These are phyloP conservation scores for Lottia scabra DNA, from an alignment of 2,888 invertebrate species.

Conservation along the genomic window DNA sequence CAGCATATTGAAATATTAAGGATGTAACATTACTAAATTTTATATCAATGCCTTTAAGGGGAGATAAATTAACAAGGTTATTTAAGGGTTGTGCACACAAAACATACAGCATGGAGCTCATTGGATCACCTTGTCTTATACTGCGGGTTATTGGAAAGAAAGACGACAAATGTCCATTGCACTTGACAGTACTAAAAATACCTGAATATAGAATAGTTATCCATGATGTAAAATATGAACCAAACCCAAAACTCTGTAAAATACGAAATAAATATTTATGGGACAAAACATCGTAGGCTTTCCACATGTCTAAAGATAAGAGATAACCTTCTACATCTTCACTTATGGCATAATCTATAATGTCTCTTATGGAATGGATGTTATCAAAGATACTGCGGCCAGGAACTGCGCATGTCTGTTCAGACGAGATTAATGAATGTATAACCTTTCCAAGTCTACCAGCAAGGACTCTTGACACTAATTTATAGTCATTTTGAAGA, in stretches of 20 bases:
- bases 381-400: slow-evolving; percentile 40
- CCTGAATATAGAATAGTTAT: slow-evolving; percentile 7
- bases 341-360: slow-evolving; percentile 34
- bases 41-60: neutral
- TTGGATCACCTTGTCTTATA: slow-evolving; percentile 1
- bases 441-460: slow-evolving; percentile 30
- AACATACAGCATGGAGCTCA: slow-evolving; percentile 3
- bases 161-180: slow-evolving; percentile 32
- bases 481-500: slow-evolving; percentile 38
- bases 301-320: slow-evolving; percentile 40
- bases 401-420: slow-evolving; percentile 39
- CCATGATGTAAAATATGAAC: slow-evolving; percentile 9
- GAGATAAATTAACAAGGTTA: neutral
- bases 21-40: neutral
- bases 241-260: slow-evolving; percentile 10
- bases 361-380: slow-evolving; percentile 32
- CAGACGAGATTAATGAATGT: slow-evolving; percentile 25
- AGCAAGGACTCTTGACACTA: slow-evolving; percentile 34
- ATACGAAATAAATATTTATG: slow-evolving; percentile 32
- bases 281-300: slow-evolving; percentile 40
- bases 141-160: neutral
- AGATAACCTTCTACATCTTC: slow-evolving; percentile 31
- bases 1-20: neutral
- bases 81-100: neutral
- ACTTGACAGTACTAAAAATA: slow-evolving; percentile 31